phyloP scores from a whole-genome alignment of 92 coral and sea anemone species.

The Pocillopora grandis region DNA sequence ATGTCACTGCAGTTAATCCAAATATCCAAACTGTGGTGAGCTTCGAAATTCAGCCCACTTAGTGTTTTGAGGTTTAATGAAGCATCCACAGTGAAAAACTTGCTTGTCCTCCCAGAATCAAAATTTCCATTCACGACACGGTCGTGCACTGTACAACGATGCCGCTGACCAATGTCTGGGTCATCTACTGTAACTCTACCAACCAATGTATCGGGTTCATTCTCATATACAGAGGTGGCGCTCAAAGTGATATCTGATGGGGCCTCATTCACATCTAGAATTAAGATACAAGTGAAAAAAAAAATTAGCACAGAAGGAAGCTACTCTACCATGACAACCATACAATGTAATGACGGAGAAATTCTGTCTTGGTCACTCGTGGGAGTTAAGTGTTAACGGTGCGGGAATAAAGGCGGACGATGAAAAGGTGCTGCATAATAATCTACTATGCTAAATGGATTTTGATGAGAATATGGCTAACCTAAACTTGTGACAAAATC shows the following conservation, averaged over 20 bases:
- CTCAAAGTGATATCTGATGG: slow-evolving; percentile 61
- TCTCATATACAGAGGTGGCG: slow-evolving; percentile 58
- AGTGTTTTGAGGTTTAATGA: slow-evolving; percentile 62
- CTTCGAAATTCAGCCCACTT: slow-evolving; percentile 70
- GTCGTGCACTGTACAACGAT: slow-evolving; percentile 68
- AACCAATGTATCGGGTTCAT: slow-evolving; percentile 61
- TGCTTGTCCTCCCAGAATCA: slow-evolving; percentile 26
- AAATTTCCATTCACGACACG: neutral
- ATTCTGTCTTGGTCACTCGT: too few species aligned
- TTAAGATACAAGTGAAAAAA: neutral
- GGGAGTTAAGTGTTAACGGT: too few species aligned
- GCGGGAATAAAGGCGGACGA: too few species aligned
- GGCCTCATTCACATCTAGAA: slow-evolving; percentile 80
- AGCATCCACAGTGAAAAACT: slow-evolving; percentile 52
- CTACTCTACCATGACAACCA: too few species aligned
- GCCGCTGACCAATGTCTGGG: slow-evolving; percentile 79
- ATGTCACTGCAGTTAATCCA: slow-evolving; percentile 67
- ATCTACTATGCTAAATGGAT: neutral
- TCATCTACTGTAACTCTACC: slow-evolving; percentile 72
- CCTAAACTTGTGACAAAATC: too few species aligned
- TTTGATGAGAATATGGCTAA: too few species aligned
- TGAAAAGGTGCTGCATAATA: neutral
- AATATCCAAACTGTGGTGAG: slow-evolving; percentile 34
- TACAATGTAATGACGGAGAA: too few species aligned
- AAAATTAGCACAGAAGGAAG: too few species aligned